Percentiles rank a stretch among this genome's conserved stretches.
phyloP scores from a whole-genome alignment of 2,888 invertebrate genomes.

The Diarsia mendica region DNA sequence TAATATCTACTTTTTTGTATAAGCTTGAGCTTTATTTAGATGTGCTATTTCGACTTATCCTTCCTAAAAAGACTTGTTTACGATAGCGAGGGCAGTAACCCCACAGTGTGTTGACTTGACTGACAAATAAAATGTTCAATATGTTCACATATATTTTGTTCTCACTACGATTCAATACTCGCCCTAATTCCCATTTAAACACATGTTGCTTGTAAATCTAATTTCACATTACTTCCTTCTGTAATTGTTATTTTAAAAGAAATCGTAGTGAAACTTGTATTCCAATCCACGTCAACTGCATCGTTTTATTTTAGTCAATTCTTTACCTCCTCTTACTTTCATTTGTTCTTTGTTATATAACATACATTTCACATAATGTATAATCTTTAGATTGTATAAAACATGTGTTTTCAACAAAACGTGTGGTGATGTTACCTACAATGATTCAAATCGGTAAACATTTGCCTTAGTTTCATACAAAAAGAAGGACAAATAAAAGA shows the following conservation, averaged over 20 bases:
- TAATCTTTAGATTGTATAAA: not conserved
- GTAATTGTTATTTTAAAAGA: conserved; percentile 8
- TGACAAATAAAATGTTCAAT: conserved; percentile 47
- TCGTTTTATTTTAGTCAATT: conserved; percentile 22
- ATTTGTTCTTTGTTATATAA: conserved; percentile 40
- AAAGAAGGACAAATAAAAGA: conserved; percentile 39
- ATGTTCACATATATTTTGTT: conserved; percentile 47
- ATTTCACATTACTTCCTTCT: conserved; percentile 10
- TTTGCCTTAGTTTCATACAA: conserved; percentile 18
- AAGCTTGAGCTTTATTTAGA: conserved; percentile 66
- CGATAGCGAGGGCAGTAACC: conserved; percentile 77
- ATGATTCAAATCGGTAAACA: conserved; percentile 22
- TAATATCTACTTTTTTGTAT: conserved; percentile 40
- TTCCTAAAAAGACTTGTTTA: conserved; percentile 74
- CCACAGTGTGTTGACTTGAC: conserved; percentile 56
- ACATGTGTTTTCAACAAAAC: conserved; percentile 16
- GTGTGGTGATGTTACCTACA: not conserved
- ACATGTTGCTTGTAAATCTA: conserved; percentile 40
- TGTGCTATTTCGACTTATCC: conserved; percentile 72
- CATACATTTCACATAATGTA: conserved; percentile 9
- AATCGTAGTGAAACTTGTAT: conserved; percentile 22
- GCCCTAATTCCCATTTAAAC: conserved; percentile 43
- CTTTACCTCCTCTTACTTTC: conserved; percentile 40
- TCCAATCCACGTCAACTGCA: not conserved
- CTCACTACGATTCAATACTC: conserved; percentile 37